Conservation (phyloP, 2,113 vertebrate species). For the Podocnemis expansa region DNA sequence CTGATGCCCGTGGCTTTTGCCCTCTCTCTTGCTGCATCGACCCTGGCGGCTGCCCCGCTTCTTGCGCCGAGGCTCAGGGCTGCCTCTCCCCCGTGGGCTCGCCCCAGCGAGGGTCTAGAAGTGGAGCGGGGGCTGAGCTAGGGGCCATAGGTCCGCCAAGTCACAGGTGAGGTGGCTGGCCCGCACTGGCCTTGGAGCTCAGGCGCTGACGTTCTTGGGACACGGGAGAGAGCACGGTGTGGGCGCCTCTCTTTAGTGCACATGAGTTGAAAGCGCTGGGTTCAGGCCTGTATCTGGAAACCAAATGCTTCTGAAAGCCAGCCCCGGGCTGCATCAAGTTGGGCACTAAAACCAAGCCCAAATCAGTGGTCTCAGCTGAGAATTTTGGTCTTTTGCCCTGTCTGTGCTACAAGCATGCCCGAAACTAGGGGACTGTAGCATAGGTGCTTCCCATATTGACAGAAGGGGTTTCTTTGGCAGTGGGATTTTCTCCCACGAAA, state of each 20-base stretch:
- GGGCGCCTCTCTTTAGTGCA: not conserved
- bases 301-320: not conserved
- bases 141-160: not conserved
- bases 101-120: not conserved
- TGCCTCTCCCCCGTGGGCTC: accelerated
- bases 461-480: too few relatives aligned
- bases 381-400: not conserved
- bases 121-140: not conserved
- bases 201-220: not conserved
- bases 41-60: not conserved
- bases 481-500: too few relatives aligned
- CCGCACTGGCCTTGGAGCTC: not conserved
- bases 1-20: too few relatives aligned
- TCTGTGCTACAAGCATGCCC: not conserved
- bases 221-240: not conserved
- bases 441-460: too few relatives aligned
- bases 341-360: not conserved
- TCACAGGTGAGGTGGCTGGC: not conserved
- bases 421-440: too few relatives aligned
- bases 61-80: accelerated
- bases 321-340: not conserved
- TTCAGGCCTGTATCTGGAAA: not conserved
- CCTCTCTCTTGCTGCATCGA: too few relatives aligned
- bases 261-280: not conserved
- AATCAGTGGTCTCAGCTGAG: not conserved